Evolutionary conservation across 2,113 vertebrate genomes (phyloP).

Genomic region (Dipodomys merriami): DNA sequence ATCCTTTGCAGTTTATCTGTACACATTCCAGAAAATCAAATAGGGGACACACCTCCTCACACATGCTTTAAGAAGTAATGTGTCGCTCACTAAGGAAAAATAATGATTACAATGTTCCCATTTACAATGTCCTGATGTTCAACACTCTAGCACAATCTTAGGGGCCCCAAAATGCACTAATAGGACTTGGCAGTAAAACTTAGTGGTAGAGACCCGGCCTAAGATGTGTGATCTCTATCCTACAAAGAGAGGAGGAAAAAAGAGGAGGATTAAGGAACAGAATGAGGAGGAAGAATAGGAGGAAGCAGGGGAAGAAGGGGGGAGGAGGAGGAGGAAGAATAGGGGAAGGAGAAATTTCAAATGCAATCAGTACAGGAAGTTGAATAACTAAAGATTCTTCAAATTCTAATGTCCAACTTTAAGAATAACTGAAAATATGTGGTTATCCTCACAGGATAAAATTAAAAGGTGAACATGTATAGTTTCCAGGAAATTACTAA

Average conservation of each 20-base stretch:
- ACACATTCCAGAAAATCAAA: background rate
- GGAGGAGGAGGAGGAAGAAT: background rate
- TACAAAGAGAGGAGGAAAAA: background rate
- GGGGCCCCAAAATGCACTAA: background rate
- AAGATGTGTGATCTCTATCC: background rate
- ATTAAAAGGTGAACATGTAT: conserved; percentile 9
- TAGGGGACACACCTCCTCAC: background rate
- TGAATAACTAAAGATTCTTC: conserved; percentile 7
- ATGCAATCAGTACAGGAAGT: background rate
- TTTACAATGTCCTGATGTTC: background rate
- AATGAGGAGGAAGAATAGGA: background rate
- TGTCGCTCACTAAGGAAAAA: background rate
- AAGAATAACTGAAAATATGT: background rate
- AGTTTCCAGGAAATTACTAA: conserved; percentile 30
- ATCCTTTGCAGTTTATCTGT: background rate
- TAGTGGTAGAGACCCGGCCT: background rate
- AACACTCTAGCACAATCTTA: background rate
- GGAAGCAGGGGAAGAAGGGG: too few relatives aligned
- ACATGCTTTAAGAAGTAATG: background rate
- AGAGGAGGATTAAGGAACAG: background rate
- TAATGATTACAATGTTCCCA: background rate
- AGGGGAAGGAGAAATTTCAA: background rate
- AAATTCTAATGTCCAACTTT: background rate
- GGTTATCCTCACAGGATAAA: background rate
- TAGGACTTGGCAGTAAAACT: too few relatives aligned